Base-by-base conservation (phyloP, 1,140 invertebrate species). In the Sminthurides bifidus region DNA sequence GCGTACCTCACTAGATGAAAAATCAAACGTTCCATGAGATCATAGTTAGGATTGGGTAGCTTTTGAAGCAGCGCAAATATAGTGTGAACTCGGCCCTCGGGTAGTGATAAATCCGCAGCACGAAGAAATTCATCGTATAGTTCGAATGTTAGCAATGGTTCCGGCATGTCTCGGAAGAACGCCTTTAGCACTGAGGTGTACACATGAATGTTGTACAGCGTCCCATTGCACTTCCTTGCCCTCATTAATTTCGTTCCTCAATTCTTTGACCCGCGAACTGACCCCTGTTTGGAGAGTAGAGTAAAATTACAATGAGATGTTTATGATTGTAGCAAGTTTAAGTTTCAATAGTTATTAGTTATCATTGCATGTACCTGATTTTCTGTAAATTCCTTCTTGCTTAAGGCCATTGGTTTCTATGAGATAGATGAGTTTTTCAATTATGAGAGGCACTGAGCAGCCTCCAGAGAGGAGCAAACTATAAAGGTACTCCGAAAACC, bases 341-440 rank as follows among this genome's bases (percentile, higher is more conserved):
- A 37, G 33, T 37, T 12, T 12, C 33, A 37, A 37, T 37, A 43
- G 24, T 2, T 14, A 23, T 29, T 31, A 29, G 12, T 48, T 27
- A 38, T 37, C 40, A 31, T 15, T 2, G 17, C 17, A 35, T 26
- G 87, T 84, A 23, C 90, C 92, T 62, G 87, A 87, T 70, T 96
- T 95, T 26, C 92, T 77, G 71, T 96, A 96, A 43, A 97, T 78
- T 1, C 92, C 92, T 66, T 93, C 91, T 0, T 84, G 87, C 68
- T 92, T 94, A 4, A 96, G 73, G 3, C 90, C 91, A 61, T 85
- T 81, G 71, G 92, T 81, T 73, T 97, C 92, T 65, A 97, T 92
- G 3, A 82, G 84, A 6, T 82, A 84, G 41, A 97, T 85, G 2
- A 97, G 73, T 46, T 83, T 75, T 65, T 95, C 90, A 5, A 94